Evolutionary conservation across 2,888 invertebrate genomes (phyloP), one percentile per base, ranked within the genome.

Genomic region (Lasioglossum leucozonium): DNA sequence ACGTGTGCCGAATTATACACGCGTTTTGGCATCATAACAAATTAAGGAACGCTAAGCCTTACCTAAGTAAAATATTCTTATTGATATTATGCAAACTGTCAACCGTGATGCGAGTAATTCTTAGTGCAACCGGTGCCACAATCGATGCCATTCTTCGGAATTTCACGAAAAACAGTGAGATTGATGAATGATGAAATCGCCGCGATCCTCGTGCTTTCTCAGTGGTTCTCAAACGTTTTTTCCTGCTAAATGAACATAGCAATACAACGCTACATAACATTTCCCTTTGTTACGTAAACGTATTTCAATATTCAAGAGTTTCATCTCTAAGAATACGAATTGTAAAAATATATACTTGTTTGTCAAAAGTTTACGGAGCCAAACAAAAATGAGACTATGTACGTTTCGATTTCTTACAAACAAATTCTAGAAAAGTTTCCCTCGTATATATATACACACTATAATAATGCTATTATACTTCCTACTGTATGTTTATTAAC

Each of bases 31-130:
- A 76, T 77, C 42, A 30, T 79, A 58, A 30, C 8, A 22, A 75
- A 81, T 13, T 44, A 30, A 71, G 72, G 26, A 76, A 75, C 37
- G 44, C 40, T 16, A 26, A 65, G 34, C 79, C 87, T 95, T 95
- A 96, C 96, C 96, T 96, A 94, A 95, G 95, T 65, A 95, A 86
- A 93, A 95, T 95, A 30, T 94, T 93, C 84, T 95, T 95, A 84
- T 95, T 91, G 79, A 94, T 95, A 90, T 95, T 95, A 86, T 95
- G 92, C 77, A 96, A 95, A 42, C 95, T 95, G 86, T 96, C 96
- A 80, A 95, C 94, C 37, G 96, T 91, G 82, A 95, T 95, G 94
- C 95, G 96, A 34, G 95, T 95, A 82, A 96, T 93, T 94, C 95
- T 95, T 74, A 95, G 95, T 82, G 95, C 93, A 87, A 95, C 95